Evolutionary conservation across 2,113 vertebrate genomes (phyloP).

Genomic region (Amia ocellicauda): DNA sequence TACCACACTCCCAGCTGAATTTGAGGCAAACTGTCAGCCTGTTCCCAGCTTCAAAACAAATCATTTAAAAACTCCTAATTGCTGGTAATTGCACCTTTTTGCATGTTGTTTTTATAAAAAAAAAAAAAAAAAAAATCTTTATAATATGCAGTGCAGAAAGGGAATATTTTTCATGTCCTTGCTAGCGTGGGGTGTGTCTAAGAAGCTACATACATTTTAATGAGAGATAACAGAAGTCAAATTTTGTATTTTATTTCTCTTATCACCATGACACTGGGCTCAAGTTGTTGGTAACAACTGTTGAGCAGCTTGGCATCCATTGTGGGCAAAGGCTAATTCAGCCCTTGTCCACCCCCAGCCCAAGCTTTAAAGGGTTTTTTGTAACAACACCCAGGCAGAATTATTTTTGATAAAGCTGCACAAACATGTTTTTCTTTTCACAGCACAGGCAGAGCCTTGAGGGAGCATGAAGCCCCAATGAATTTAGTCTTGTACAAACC

Average conservation of each 20-base stretch:
- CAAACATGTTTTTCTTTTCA: not conserved
- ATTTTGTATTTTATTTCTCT: too few relatives aligned
- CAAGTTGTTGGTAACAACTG: too few relatives aligned
- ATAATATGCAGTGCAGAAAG: too few relatives aligned
- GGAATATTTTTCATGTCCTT: slow-evolving; percentile 8
- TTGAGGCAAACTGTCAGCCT: slow-evolving; percentile 14
- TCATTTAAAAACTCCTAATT: slow-evolving; percentile 30
- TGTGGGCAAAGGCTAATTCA: too few relatives aligned
- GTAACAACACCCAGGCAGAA: too few relatives aligned
- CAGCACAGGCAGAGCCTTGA: slow-evolving; percentile 5
- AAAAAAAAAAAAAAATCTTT: too few relatives aligned
- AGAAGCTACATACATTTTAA: slow-evolving; percentile 23
- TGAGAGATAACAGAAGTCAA: too few relatives aligned
- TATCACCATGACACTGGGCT: too few relatives aligned
- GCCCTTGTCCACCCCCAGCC: too few relatives aligned
- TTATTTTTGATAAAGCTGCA: not conserved
- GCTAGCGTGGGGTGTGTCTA: not conserved
- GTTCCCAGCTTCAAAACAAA: slow-evolving; percentile 30
- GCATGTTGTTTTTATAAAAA: too few relatives aligned
- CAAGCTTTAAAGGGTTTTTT: too few relatives aligned
- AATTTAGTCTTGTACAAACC: slow-evolving; percentile 4
- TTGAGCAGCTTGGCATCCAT: too few relatives aligned
- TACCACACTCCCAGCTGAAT: slow-evolving; percentile 13
- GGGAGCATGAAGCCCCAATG: not conserved
- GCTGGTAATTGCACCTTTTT: slow-evolving; percentile 28